Conservation (phyloP, 1,140 invertebrate genomes). For the Aethina tumida region DNA sequence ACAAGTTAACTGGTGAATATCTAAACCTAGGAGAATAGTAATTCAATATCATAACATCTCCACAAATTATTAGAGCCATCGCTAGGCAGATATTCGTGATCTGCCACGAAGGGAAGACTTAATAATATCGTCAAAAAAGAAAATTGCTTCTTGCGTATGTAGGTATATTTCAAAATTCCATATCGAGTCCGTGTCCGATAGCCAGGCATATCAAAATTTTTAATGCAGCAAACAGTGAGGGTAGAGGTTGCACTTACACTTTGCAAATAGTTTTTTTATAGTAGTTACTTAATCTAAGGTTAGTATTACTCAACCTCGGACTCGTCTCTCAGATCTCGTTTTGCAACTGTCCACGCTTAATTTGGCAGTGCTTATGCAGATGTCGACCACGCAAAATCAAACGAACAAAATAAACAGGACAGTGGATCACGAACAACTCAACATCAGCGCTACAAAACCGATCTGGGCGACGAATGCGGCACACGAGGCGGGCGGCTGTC, state of each 20-base stretch:
- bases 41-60: slow-evolving; percentile 30
- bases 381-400: slow-evolving; percentile 1
- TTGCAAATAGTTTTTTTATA: slow-evolving; percentile 18
- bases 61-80: slow-evolving; percentile 28
- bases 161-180: slow-evolving; percentile 28
- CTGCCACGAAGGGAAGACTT: slow-evolving; percentile 24
- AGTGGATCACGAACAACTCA: slow-evolving; percentile 5
- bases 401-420: slow-evolving; percentile 1
- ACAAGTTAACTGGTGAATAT: slow-evolving; percentile 16
- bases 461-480: slow-evolving; percentile 1
- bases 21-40: slow-evolving; percentile 20
- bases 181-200: slow-evolving; percentile 35
- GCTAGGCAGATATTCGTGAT: slow-evolving; percentile 27
- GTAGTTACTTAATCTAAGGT: slow-evolving; percentile 15
- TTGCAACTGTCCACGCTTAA: slow-evolving; percentile 4
- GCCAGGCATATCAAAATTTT: slow-evolving; percentile 34
- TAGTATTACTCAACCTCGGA: slow-evolving; percentile 18
- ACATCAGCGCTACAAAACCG: slow-evolving; percentile 1
- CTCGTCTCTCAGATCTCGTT: slow-evolving; percentile 1
- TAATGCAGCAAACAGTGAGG: slow-evolving; percentile 39
- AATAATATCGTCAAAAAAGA: slow-evolving; percentile 24
- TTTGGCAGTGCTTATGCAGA: slow-evolving; percentile 9
- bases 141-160: slow-evolving; percentile 22
- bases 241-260: slow-evolving; percentile 33
- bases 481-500: slow-evolving; percentile 2